phyloP scores from a whole-genome alignment of 2,113 vertebrate genomes.

The Solea senegalensis region DNA sequence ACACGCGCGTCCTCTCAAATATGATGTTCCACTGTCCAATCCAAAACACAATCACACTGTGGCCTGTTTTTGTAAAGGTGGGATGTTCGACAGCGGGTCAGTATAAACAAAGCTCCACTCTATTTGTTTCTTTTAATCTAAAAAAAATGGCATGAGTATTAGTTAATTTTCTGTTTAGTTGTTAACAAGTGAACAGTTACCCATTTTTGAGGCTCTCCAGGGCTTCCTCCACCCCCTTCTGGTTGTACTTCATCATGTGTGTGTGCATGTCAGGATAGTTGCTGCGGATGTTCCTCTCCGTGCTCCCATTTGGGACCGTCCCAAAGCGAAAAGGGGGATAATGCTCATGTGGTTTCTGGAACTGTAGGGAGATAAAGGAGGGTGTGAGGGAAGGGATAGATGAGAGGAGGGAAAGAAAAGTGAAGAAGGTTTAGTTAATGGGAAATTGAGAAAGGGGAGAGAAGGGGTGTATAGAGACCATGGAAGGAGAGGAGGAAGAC shows the following conservation, averaged over 20 bases:
- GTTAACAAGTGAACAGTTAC: slow-evolving; percentile 66
- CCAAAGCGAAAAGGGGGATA: slow-evolving; percentile 98
- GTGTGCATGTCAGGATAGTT: slow-evolving; percentile 99
- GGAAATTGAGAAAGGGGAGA: not conserved
- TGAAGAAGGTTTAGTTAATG: not conserved
- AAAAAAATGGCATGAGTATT: not conserved
- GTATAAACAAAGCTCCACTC: slow-evolving; percentile 46
- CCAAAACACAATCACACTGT: too few relatives aligned
- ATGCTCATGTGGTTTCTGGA: slow-evolving; percentile 96
- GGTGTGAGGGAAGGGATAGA: slow-evolving; percentile 4
- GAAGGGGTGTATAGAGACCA: not conserved
- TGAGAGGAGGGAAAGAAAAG: slow-evolving; percentile 8
- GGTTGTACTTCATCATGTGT: slow-evolving; percentile 99
- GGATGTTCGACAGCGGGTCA: slow-evolving; percentile 37
- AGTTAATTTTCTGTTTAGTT: not conserved
- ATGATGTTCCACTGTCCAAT: too few relatives aligned
- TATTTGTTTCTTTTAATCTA: too few relatives aligned
- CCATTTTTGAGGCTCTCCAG: slow-evolving; percentile 95
- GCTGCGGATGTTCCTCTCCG: slow-evolving; percentile 96
- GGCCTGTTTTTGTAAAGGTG: slow-evolving; percentile 2
- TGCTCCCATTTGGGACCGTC: slow-evolving; percentile 98
- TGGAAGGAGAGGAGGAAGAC: slow-evolving; percentile 29
- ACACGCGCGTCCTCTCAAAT: not conserved
- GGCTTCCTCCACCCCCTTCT: slow-evolving; percentile 95
- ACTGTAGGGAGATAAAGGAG: slow-evolving; percentile 78